A percentile compares a stretch with the other conserved stretches of the same genome.
Evolutionary conservation across 2,797 vertebrate genomes (phyloP).

Genomic region (Holocentrus rufus): DNA sequence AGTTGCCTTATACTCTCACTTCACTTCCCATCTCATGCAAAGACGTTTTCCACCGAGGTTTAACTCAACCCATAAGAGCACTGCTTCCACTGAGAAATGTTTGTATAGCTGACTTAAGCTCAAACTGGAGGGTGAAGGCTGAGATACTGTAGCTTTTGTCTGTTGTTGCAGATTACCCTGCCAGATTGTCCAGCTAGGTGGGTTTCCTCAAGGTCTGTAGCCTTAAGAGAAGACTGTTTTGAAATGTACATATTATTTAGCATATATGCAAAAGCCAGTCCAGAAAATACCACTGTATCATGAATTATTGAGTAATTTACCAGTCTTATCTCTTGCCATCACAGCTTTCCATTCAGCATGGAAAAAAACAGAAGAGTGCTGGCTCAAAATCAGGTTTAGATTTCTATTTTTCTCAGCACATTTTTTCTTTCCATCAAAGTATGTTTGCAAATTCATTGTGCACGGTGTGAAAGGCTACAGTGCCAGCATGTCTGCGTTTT

Average conservation of each 20-base stretch:
- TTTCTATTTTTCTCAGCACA: neutral
- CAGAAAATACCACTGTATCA: slow-evolving; percentile 39
- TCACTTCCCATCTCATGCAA: no score
- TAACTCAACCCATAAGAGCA: no score
- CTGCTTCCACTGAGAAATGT: no score
- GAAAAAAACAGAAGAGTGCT: neutral
- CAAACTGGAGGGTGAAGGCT: neutral
- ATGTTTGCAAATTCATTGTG: neutral
- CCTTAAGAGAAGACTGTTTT: slow-evolving; percentile 3
- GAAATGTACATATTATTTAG: slow-evolving; percentile 45
- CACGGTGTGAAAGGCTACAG: neutral
- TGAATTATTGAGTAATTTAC: slow-evolving; percentile 59
- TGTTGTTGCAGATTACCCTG: neutral
- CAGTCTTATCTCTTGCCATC: slow-evolving; percentile 46
- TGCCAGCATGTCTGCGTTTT: neutral
- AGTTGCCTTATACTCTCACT: no score
- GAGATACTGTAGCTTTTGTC: neutral
- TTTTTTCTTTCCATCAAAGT: neutral
- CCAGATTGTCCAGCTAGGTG: neutral
- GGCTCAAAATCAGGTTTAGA: slow-evolving; percentile 1
- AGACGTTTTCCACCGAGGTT: no score
- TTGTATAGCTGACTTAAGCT: neutral
- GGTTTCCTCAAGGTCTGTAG: neutral
- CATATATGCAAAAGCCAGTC: slow-evolving; percentile 33
- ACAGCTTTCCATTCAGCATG: slow-evolving; percentile 11